These are phyloP conservation scores for Verasper variegatus DNA, from an alignment of 2,113 vertebrate genomes.

Conservation along the genomic window DNA sequence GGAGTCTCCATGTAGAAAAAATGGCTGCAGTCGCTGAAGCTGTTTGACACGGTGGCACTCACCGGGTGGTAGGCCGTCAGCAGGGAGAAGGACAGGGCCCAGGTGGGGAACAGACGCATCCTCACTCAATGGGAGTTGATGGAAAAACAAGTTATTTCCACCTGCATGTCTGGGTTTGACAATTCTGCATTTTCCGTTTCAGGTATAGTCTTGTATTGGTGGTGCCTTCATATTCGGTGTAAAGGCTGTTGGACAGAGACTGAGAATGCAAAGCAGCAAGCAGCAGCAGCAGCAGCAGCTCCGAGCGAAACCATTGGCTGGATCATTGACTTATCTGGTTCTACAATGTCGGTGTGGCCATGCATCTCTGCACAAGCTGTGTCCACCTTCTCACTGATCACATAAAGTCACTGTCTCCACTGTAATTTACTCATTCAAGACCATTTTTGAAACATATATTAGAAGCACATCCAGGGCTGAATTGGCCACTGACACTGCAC, in stretches of 20 bases:
- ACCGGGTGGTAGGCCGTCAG: constrained; percentile 28
- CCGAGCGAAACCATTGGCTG: constrained; percentile 45
- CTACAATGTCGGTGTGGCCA: constrained; percentile 1
- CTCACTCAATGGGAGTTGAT: constrained; percentile 2
- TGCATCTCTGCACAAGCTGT: constrained; percentile 5
- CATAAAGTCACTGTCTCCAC: background rate
- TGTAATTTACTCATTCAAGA: background rate
- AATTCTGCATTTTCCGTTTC: constrained; percentile 3
- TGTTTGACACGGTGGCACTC: constrained; percentile 60
- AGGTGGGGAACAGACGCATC: constrained; percentile 49
- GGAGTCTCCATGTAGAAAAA: constrained; percentile 77
- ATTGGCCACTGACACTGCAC: background rate
- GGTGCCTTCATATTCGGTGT: background rate
- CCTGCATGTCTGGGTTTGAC: background rate
- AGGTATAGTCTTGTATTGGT: background rate
- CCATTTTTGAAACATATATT: too few species aligned
- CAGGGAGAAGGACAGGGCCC: constrained; percentile 41
- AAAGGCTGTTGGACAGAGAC: constrained; percentile 25
- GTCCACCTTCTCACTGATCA: background rate
- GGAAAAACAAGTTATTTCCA: background rate
- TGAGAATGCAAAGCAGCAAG: constrained; percentile 65
- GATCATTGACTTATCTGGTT: constrained; percentile 38
- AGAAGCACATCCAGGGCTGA: too few species aligned
- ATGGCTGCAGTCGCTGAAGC: constrained; percentile 76
- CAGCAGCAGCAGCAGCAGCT: constrained; percentile 42